Base-by-base conservation (phyloP, 2,113 vertebrate species). In the Percopsis transmontana region DNA sequence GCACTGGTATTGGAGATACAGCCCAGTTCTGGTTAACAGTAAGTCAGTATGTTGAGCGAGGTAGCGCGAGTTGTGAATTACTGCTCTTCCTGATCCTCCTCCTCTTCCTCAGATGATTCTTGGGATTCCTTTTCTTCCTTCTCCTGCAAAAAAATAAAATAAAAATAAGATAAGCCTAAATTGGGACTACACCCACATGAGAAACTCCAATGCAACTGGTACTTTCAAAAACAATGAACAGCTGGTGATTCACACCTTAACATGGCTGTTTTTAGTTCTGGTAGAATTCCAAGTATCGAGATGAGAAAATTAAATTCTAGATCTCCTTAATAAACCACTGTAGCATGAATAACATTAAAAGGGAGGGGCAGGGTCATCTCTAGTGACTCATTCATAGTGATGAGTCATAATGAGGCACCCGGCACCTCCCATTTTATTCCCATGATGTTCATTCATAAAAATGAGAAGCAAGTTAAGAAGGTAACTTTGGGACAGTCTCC, bases 61-160 rank as follows among this genome's bases (percentile, higher is more conserved):
- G 95, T 95, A 95, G 95, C 88, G 83, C 82, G 83, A 77, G 83
- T 84, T 86, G 74, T 33, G 53, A 84, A 83, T 96, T 95, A 97
- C 93, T 98, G 94, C 87, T 97, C 95, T 82, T 97, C 95, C 83
- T 96, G 94, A 63, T 95, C 94, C 69, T 95, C 96, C 68, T 95
- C 94, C 57, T 96, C 95, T 68, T 96, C 96, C 85, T 97, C 96
- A 0, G 95, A 97, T 58, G 96, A 98, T 75, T 97, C 94, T 91
- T 97, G 95, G 44, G 96, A 95, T 64, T 94, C 92, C 81, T 94
- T 93, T 77, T 96, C 95, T 81, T 97, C 95, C 79, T 96, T 95
- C 89, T 96, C 94, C 96, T 97, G 87, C 0, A 42, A 60, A 71
- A 73, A 2, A 20, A 53, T 24, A 63, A 55, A 68, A 55, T 40